These are phyloP conservation scores for Notospermus geniculatus DNA, from an alignment of 1,140 invertebrate genomes.

Conservation along the genomic window DNA sequence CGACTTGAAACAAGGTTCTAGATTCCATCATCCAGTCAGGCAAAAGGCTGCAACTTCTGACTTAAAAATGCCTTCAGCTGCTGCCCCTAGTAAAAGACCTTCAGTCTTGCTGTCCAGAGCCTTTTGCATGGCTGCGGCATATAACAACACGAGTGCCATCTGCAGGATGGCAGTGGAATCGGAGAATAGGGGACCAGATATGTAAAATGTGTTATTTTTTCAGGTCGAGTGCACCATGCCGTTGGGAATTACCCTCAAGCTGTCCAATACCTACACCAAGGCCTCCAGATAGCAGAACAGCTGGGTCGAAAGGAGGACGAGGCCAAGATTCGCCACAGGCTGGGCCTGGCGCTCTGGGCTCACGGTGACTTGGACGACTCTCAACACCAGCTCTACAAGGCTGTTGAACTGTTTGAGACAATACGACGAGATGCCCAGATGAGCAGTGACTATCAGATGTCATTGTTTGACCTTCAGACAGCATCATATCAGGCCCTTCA, in stretches of 20 bases:
- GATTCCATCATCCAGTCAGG: too few species aligned
- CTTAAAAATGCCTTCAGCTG: too few species aligned
- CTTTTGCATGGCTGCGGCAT: too few species aligned
- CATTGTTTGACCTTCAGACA: constrained; percentile 73
- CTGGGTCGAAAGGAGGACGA: constrained; percentile 86
- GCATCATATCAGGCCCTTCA: constrained; percentile 76
- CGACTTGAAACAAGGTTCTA: too few species aligned
- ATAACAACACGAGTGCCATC: too few species aligned
- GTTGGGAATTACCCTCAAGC: constrained; percentile 82
- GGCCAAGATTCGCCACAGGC: constrained; percentile 81
- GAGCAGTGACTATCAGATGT: constrained; percentile 65
- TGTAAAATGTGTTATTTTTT: constrained; percentile 9
- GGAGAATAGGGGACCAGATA: too few species aligned
- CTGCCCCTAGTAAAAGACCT: too few species aligned
- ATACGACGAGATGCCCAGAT: constrained; percentile 66
- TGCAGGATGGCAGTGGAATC: too few species aligned
- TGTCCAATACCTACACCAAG: constrained; percentile 80
- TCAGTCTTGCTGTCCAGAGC: too few species aligned
- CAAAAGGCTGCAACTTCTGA: too few species aligned
- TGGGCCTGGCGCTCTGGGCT: constrained; percentile 85
- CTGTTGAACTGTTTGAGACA: constrained; percentile 79
- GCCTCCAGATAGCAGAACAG: constrained; percentile 81
- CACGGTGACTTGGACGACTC: constrained; percentile 79
- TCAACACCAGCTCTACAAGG: constrained; percentile 81
- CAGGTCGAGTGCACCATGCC: constrained; percentile 81